Conservation (phyloP, 1,140 invertebrate genomes). For the Trachymyrmex cornetzi region DNA sequence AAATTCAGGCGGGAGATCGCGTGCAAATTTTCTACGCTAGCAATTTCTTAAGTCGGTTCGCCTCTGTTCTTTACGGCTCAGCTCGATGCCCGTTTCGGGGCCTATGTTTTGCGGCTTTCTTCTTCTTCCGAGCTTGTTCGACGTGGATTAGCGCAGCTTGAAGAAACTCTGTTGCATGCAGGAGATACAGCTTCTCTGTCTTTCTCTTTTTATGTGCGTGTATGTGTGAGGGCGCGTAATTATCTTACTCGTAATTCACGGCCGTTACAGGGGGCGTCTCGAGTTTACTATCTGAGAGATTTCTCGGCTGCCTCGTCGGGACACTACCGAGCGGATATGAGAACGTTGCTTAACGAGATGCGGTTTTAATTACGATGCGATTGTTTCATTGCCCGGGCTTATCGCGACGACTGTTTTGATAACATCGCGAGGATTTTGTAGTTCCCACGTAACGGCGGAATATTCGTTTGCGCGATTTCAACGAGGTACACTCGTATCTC, state of each 20-base stretch:
- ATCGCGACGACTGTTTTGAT: conserved; percentile 35
- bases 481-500: neutral
- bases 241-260: conserved; percentile 59
- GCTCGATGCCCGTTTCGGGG: neutral
- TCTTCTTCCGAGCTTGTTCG: conserved; percentile 14
- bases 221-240: conserved; percentile 28
- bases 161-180: conserved; percentile 23
- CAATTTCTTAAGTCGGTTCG: conserved; percentile 1
- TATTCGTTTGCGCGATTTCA: neutral
- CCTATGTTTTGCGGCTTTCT: neutral
- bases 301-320: conserved; percentile 27
- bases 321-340: conserved; percentile 39
- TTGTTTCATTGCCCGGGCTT: conserved; percentile 49
- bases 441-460: neutral
- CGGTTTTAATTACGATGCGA: conserved; percentile 57
- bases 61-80: neutral
- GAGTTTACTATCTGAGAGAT: conserved; percentile 50
- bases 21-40: neutral
- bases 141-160: conserved; percentile 32
- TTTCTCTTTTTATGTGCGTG: neutral
- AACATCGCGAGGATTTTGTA: conserved; percentile 47
- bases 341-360: conserved; percentile 57
- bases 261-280: conserved; percentile 19
- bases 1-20: neutral
- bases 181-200: neutral